These are phyloP conservation scores for Hydrocynus forskahlii DNA, from an alignment of 2,797 vertebrate genomes.

Conservation along the genomic window DNA sequence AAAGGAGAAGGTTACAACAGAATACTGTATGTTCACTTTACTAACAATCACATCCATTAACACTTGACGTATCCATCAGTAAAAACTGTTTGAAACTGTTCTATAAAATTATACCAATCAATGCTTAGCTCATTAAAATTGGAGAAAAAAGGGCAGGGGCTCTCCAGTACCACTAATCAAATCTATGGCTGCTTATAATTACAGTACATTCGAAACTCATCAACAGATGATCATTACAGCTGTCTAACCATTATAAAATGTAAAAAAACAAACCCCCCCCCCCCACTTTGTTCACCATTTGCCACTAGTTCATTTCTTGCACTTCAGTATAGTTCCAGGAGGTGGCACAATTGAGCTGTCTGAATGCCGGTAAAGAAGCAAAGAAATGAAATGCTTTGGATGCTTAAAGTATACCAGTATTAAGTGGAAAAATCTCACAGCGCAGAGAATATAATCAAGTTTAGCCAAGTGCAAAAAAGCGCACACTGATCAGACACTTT, in stretches of 20 bases:
- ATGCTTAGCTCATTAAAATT: too few species aligned
- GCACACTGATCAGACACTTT: too few species aligned
- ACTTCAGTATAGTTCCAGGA: constrained; percentile 21
- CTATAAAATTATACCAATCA: too few species aligned
- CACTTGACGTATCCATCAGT: too few species aligned
- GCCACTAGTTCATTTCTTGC: not conserved
- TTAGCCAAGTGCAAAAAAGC: too few species aligned
- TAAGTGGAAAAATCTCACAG: too few species aligned
- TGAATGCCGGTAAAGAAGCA: not conserved
- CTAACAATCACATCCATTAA: too few species aligned
- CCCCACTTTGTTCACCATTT: not conserved
- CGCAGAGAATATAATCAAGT: too few species aligned
- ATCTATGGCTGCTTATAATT: not conserved
- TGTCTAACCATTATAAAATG: not conserved
- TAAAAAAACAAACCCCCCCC: too few species aligned
- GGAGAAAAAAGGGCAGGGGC: not conserved
- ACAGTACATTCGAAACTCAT: not conserved
- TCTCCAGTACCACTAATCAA: not conserved
- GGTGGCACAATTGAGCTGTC: constrained; percentile 7
- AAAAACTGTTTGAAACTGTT: too few species aligned
- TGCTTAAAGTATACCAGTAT: not conserved
- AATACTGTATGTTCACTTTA: too few species aligned
- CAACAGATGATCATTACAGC: not conserved
- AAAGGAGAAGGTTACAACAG: too few species aligned
- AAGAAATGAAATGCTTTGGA: not conserved